A percentile compares a stretch with the other conserved stretches of the same genome.
Evolutionary conservation across 2,888 invertebrate species (phyloP).

Genomic region (Subacronicta megacephala): DNA sequence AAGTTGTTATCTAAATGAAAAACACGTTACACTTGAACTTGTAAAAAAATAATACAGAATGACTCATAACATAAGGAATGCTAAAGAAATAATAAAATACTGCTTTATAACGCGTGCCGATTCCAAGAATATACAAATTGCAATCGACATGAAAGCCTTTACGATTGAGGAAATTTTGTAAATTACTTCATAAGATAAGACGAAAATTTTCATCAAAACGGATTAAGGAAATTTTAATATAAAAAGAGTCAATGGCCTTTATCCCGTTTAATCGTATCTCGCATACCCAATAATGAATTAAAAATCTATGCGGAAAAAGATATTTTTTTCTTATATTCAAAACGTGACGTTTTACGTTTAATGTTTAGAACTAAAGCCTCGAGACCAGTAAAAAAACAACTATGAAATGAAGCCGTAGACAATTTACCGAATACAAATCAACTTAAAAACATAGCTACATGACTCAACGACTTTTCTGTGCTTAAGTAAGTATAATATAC

Average conservation of each 20-base stretch:
- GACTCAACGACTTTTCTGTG: no score
- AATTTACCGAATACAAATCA: no score
- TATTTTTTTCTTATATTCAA: no score
- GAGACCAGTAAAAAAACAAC: no score
- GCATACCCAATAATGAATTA: conserved; percentile 18
- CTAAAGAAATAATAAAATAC: conserved; percentile 49
- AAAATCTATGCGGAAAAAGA: no score
- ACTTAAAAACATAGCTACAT: no score
- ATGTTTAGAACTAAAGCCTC: no score
- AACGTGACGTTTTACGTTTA: no score
- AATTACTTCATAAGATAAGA: conserved; percentile 72
- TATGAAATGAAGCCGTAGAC: no score
- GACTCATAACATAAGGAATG: conserved; percentile 35
- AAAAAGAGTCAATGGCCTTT: conserved; percentile 35
- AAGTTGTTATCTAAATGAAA: neutral
- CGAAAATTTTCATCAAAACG: conserved; percentile 62
- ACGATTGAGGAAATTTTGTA: conserved; percentile 73
- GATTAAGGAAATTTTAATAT: conserved; percentile 53
- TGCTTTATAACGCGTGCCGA: conserved; percentile 65
- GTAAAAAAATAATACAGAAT: conserved; percentile 19
- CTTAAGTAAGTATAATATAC: no score
- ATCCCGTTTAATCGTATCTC: conserved; percentile 27
- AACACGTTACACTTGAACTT: conserved; percentile 36
- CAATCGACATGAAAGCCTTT: conserved; percentile 70
- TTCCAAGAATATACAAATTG: conserved; percentile 67